Evolutionary conservation across 2,888 invertebrate species (phyloP).

Genomic region (Diploptera punctata): DNA sequence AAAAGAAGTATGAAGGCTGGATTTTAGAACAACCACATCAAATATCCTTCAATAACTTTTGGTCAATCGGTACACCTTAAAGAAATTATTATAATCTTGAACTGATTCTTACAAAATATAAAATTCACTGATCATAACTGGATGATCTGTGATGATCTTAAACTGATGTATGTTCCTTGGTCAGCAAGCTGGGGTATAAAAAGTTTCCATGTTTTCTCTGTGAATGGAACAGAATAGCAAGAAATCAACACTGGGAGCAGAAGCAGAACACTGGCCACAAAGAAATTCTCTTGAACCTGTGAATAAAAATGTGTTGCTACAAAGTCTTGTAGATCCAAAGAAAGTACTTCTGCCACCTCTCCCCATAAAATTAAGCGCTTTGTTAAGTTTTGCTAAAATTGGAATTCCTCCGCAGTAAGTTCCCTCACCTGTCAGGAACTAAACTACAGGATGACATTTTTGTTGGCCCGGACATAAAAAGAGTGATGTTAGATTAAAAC

Average conservation of each 20-base stretch:
- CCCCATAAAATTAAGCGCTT: background rate
- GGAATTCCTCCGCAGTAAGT: background rate
- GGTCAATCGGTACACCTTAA: background rate
- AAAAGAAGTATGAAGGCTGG: background rate
- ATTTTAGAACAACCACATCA: background rate
- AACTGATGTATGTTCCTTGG: background rate
- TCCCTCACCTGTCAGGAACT: conserved; percentile 8
- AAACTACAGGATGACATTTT: conserved; percentile 10
- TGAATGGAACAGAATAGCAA: conserved; percentile 20
- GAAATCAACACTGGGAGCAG: conserved; percentile 2
- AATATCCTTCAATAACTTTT: background rate
- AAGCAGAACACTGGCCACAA: conserved; percentile 5
- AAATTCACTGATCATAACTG: background rate
- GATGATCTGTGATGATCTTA: conserved; percentile 5
- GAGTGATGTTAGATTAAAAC: conserved; percentile 5
- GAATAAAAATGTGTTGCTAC: background rate
- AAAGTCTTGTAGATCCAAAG: conserved; percentile 3
- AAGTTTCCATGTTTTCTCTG: conserved; percentile 20
- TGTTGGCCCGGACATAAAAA: conserved; percentile 24
- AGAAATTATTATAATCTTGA: too few relatives aligned
- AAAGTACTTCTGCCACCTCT: conserved; percentile 6
- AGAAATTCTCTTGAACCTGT: background rate
- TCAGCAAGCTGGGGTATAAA: conserved; percentile 5
- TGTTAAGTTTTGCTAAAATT: conserved; percentile 20
- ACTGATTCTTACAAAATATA: too few relatives aligned